Evolutionary conservation across 2,888 invertebrate species (phyloP).

Genomic region (Reticulitermes lucifugus): DNA sequence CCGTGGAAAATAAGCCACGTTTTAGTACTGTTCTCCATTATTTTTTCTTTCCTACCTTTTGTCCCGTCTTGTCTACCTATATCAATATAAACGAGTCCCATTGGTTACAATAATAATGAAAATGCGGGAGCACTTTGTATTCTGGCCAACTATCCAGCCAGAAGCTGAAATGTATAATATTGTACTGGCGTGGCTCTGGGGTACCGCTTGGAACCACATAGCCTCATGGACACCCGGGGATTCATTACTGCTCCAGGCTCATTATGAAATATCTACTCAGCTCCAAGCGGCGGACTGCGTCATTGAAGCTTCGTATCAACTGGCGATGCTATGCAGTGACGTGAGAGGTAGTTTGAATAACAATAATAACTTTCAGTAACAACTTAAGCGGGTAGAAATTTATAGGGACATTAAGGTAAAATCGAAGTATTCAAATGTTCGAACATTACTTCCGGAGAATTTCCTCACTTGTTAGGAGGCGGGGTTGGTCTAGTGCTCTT

Average conservation of each 20-base stretch:
- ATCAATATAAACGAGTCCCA: slow-evolving; percentile 30
- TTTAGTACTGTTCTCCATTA: background rate
- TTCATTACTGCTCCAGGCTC: slow-evolving; percentile 21
- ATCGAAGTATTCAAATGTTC: too few species aligned
- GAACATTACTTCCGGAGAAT: too few species aligned
- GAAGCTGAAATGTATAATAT: slow-evolving; percentile 21
- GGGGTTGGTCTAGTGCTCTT: too few species aligned
- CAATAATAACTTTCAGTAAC: too few species aligned
- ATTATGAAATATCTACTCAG: slow-evolving; percentile 15
- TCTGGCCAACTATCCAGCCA: background rate
- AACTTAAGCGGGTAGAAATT: too few species aligned
- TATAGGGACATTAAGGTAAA: too few species aligned
- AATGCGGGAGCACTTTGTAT: slow-evolving; percentile 18
- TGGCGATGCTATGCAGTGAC: too few species aligned
- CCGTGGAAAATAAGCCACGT: too few species aligned
- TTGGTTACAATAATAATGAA: slow-evolving; percentile 26
- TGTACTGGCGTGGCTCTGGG: slow-evolving; percentile 1
- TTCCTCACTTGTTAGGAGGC: too few species aligned
- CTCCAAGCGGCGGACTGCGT: background rate
- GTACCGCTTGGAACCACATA: background rate
- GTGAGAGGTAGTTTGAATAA: too few species aligned
- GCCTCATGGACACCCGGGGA: slow-evolving; percentile 31
- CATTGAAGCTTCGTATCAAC: background rate
- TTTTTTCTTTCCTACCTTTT: background rate
- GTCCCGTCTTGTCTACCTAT: slow-evolving; percentile 13